Base-by-base conservation (phyloP, 2,113 vertebrate genomes). In the Ceratotherium simum region DNA sequence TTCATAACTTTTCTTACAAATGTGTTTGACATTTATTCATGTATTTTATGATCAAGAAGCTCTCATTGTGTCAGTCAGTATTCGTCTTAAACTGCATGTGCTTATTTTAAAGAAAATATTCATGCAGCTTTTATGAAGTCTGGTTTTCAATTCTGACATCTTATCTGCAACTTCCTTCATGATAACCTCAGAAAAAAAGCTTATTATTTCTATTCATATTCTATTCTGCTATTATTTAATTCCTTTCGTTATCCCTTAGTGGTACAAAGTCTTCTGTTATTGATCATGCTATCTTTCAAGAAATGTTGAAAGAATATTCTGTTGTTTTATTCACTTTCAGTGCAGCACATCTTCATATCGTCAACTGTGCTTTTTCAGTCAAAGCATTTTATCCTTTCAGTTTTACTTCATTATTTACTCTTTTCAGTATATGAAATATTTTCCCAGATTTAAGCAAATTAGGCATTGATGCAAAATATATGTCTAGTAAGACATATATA, bases 51-150 rank as follows among this genome's bases (percentile, higher is more conserved):
- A 92, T 80, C 39, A 67, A 90, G 48, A 67, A 90, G 21, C 23
- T 18, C 46, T 93, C 29, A 81, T 9, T 87, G n/a, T 81, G 42
- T 51, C 27, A 27, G 25, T 42, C 51, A 86, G 12, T 31, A 70
- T 81, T 96, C 91, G 69, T 36, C 62, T 95, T 58, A 82, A 93
- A 65, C 36, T 20, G 13, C 2, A 62, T 75, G 4, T 39, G 36
- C 58, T 54, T 85, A 90, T 86, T 95, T 82, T 93, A 85, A 96
- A 69, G 73, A 83, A 87, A 94, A 72, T 94, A 92, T 67, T 73
- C 72, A 48, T 58, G 70, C 5, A 0, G 39, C 1, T 93, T 86
- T 69, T 93, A 81, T 67, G 84, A 97, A 95, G 39, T 0, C 18
- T 78, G 86, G 2, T 39, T 97, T 95, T 96, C 56, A 83, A 51